Evolutionary conservation across 2,888 invertebrate genomes (phyloP), one percentile per base, ranked within the genome.

Genomic region (Lasius fuliginosus): DNA sequence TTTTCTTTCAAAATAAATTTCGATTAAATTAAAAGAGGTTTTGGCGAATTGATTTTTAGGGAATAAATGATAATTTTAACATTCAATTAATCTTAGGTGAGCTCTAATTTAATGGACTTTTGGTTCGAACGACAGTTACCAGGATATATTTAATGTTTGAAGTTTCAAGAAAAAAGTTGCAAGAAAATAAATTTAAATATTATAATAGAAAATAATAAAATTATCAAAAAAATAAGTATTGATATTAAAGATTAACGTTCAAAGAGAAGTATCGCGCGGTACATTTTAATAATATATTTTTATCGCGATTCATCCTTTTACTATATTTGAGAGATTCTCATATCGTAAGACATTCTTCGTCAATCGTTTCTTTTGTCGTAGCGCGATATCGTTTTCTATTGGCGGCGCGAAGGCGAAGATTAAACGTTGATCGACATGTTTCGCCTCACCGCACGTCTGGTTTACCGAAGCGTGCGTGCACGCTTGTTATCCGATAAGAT

Each of bases 401-500:
- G 56, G 56, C n/a, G n/a, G 53, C 30, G 15, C 9, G 12, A 56
- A 56, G 30, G 40, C 40, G 12, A 71, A 46, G 33, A 71, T 82
- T 65, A 82, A 67, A 49, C 27, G 56, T 23, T 58, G 12, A 67
- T 65, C 58, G 76, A 67, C 77, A 27, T n/a, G 64, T 53, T 56
- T 76, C 42, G 33, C 36, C 15, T 15, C 27, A 42, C 23, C 27
- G 36, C 49, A 18, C 74, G 68, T 82, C 74, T 77, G 49, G 56
- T 82, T 86, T 69, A 68, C 18, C 68, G 64, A 64, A 83, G 82
- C 53, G 84, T 53, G 69, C 68, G 73, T 56, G 64, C 36, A 58
- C 74, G 56, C 85, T 86, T 67, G 84, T 87, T 86, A 83, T 86
- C 87, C 85, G 86, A 83, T 87, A 83, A 86, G 83, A 85, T 87